Conservation (phyloP, 2,113 vertebrate species). For the Platichthys stellatus region DNA sequence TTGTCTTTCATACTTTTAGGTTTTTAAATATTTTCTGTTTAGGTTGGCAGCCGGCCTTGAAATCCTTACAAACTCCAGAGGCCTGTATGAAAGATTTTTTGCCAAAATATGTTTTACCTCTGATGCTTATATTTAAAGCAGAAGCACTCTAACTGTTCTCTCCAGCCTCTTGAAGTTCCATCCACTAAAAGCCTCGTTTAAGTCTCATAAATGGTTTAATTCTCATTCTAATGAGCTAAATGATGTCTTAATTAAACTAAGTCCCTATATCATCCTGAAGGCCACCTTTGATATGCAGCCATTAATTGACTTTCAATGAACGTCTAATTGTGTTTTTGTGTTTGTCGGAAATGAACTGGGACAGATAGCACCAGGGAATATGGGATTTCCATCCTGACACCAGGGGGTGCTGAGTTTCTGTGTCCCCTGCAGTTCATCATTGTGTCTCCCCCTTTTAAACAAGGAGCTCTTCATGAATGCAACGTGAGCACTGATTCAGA, state of each 20-base stretch:
- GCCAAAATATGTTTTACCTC: neutral
- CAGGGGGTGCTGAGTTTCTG: constrained; percentile 73
- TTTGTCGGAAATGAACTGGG: neutral
- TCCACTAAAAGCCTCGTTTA: neutral
- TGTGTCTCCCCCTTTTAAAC: constrained; percentile 19
- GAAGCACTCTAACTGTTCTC: neutral
- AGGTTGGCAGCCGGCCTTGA: neutral
- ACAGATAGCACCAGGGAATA: constrained; percentile 6
- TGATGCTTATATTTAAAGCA: neutral
- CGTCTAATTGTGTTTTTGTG: neutral
- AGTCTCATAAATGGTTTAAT: neutral
- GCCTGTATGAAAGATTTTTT: neutral
- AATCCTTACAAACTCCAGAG: neutral
- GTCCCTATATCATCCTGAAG: neutral
- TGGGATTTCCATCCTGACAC: constrained; percentile 49
- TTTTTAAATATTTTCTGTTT: neutral
- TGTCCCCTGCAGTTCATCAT: constrained; percentile 28
- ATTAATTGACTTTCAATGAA: constrained; percentile 11
- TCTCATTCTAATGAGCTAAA: neutral
- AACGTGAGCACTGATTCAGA: constrained; percentile 61
- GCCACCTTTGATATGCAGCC: neutral
- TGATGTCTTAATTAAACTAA: neutral
- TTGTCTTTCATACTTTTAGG: neutral
- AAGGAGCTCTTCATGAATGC: constrained; percentile 40
- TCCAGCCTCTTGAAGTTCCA: neutral